Conservation (phyloP, 2,888 invertebrate genomes). For the Lasioglossum figueresi region DNA sequence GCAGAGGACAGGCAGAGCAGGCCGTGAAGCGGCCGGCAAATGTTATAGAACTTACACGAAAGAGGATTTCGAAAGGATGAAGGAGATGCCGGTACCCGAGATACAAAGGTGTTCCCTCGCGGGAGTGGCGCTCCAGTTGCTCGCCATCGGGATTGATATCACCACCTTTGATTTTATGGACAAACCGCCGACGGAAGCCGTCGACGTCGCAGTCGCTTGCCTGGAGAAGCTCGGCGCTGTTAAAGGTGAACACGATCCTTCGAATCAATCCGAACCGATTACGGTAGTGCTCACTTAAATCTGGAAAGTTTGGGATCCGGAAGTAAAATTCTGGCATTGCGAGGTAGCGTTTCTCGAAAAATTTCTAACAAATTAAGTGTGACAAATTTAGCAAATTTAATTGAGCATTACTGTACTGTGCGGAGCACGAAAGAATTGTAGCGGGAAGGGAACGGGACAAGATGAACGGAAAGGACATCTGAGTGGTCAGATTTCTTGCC, state of each 20-base stretch:
- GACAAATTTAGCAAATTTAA: neutral
- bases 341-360: too few relatives aligned
- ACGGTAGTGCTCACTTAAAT: neutral
- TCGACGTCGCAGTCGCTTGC: conserved; percentile 87
- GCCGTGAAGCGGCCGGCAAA: conserved; percentile 92
- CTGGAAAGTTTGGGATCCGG: neutral
- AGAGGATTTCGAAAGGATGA: conserved; percentile 89
- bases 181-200: conserved; percentile 90
- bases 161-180: conserved; percentile 95
- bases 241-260: conserved; percentile 71
- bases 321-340: neutral
- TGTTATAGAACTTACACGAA: conserved; percentile 95
- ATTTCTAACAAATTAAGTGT: too few relatives aligned
- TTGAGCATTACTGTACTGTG: neutral
- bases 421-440: too few relatives aligned
- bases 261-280: neutral
- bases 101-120: conserved; percentile 90
- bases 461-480: too few relatives aligned
- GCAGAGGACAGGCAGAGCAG: conserved; percentile 97
- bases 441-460: too few relatives aligned
- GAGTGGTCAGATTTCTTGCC: too few relatives aligned
- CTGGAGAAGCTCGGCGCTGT: conserved; percentile 87
- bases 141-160: conserved; percentile 93
- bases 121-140: conserved; percentile 91
- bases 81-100: conserved; percentile 92